A percentile compares a stretch with the other conserved stretches of the same genome.
phyloP scores from a whole-genome alignment of 2,888 invertebrate genomes.

The Microctonus brassicae region DNA sequence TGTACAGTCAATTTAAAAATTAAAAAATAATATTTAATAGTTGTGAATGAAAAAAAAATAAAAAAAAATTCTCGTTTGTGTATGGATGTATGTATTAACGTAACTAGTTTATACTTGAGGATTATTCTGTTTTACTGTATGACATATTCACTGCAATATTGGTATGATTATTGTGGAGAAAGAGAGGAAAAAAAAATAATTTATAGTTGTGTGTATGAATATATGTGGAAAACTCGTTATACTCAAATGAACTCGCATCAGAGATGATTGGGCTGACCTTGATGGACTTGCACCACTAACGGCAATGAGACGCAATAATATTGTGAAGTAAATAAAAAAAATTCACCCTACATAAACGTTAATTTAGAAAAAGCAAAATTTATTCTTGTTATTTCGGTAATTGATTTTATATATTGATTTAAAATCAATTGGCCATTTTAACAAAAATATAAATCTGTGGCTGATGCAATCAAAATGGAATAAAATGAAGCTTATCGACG shows the following conservation, averaged over 20 bases:
- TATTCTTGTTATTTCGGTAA: too few relatives aligned
- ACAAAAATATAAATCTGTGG: too few relatives aligned
- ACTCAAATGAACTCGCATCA: constrained; percentile 49
- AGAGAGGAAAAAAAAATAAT: constrained; percentile 28
- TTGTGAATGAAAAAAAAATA: background rate
- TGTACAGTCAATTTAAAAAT: constrained; percentile 59
- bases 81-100: background rate
- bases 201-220: constrained; percentile 8
- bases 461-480: too few relatives aligned
- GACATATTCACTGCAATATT: constrained; percentile 4
- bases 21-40: constrained; percentile 17
- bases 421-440: too few relatives aligned
- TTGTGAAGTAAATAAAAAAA: too few relatives aligned
- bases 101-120: too few relatives aligned
- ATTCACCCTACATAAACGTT: too few relatives aligned
- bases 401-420: too few relatives aligned
- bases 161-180: constrained; percentile 1
- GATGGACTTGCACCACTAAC: constrained; percentile 48
- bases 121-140: constrained; percentile 22
- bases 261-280: constrained; percentile 61
- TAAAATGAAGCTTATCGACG: too few relatives aligned
- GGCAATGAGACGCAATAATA: background rate
- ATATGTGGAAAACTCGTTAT: constrained; percentile 52
- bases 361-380: too few relatives aligned
- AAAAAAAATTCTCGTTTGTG: background rate